A percentile compares a stretch with the other conserved stretches of the same genome.
Evolutionary conservation across 2,888 invertebrate species (phyloP).

Genomic region (Sympetrum striolatum): DNA sequence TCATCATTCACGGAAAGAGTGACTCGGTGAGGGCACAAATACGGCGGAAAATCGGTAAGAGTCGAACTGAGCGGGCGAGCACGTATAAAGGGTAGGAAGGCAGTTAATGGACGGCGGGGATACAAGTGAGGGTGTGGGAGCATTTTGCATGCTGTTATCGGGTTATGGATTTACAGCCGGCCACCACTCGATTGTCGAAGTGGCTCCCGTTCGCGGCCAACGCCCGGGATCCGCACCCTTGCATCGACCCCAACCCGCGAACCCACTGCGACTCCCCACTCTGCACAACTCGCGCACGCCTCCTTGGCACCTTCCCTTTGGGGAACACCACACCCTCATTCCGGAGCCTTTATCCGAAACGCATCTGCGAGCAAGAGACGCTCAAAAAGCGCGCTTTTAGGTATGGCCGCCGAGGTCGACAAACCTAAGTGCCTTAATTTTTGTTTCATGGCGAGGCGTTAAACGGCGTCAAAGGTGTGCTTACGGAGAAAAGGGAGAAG

Average conservation of each 20-base stretch:
- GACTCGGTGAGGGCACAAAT: not conserved
- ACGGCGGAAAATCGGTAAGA: not conserved
- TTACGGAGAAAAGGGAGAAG: too few relatives aligned
- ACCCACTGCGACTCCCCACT: not conserved
- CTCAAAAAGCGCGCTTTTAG: too few relatives aligned
- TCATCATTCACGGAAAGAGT: not conserved
- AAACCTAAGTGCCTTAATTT: too few relatives aligned
- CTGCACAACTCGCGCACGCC: not conserved
- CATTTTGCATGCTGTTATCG: slow-evolving; percentile 35
- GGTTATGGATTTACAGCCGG: slow-evolving; percentile 39
- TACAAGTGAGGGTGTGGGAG: not conserved
- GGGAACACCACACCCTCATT: not conserved
- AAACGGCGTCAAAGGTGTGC: too few relatives aligned
- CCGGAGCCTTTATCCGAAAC: not conserved
- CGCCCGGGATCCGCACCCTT: not conserved
- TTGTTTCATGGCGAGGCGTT: too few relatives aligned
- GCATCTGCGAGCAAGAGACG: too few relatives aligned
- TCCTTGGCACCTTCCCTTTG: not conserved
- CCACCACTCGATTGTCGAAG: slow-evolving; percentile 11
- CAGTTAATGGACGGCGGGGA: not conserved
- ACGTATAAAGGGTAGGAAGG: not conserved
- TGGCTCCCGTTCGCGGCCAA: not conserved
- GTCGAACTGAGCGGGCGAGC: not conserved
- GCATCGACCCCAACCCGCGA: not conserved
- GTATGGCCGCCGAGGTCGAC: too few relatives aligned